Evolutionary conservation across 2,797 vertebrate genomes (phyloP), one percentile per base, ranked within the genome.

Genomic region (Eleutherodactylus coqui): DNA sequence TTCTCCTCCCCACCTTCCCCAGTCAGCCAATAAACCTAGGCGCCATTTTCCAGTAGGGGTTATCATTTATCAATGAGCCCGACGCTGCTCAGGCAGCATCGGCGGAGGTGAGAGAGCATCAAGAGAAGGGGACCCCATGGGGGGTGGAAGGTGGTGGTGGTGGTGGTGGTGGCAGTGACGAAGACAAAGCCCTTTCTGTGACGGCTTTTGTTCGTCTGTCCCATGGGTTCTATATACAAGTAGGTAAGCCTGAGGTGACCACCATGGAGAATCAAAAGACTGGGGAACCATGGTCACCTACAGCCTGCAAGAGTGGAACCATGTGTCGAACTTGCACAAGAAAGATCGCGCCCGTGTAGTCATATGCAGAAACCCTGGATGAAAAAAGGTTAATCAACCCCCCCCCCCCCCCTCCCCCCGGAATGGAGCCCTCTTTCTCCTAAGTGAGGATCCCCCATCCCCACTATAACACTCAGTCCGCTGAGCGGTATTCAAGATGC

Each of bases 31-130:
- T 86, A 89, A 87, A 88, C 51, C 84, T 96, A 11, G 94, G 95
- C 0, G 94, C 95, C 84, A 93, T 96, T 89, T 94, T 96, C 82
- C 95, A 96, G 85, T 96, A 96, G 96, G 96, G 96, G 55, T 93
- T 96, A 24, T 96, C 96, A 83, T 96, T 96, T 89, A 96, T 96
- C 90, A 96, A 94, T 0, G 95, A 96, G 55, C 89, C 89, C 0
- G 89, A 88, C 9, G 88, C 88, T n/a, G 89, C 83, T 5, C 85
- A 86, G 72, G 85, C 85, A 4, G 67, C 19, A 5, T 43, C 67
- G 41, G 77, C 83, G 13, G 73, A 55, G 41, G 62, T 9, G 11
- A 24, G 38, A 27, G 38, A 76, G 27, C 21, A 49, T 4, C 53
- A 55, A n/a, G 47, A 78, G 9, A 62, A 32, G 13, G 53, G 43